Percentiles rank a stretch among this genome's conserved stretches.
These are phyloP conservation scores for Pungitius pungitius DNA, from an alignment of 2,113 vertebrate genomes.

Conservation along the genomic window DNA sequence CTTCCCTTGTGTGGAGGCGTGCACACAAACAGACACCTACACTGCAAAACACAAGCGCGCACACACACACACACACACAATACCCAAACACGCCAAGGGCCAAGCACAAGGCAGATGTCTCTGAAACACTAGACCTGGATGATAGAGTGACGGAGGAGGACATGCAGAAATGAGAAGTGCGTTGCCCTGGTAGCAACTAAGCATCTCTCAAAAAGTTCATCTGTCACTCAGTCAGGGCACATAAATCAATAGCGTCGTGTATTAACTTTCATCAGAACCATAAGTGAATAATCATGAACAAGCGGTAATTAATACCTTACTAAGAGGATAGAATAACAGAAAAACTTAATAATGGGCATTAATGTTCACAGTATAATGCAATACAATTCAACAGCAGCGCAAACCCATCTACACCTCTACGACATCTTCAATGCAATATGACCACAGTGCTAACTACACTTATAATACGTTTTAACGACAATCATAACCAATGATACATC, in stretches of 20 bases:
- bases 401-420: not conserved
- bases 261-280: not conserved
- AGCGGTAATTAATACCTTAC: not conserved
- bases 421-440: not conserved
- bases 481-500: not conserved
- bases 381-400: not conserved
- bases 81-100: constrained; percentile 28
- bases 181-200: constrained; percentile 24
- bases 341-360: not conserved
- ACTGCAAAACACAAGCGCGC: constrained; percentile 27
- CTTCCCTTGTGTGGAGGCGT: constrained; percentile 48
- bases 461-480: not conserved
- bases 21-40: constrained; percentile 31
- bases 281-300: not conserved
- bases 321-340: not conserved
- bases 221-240: not conserved
- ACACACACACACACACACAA: constrained; percentile 25
- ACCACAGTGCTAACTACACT: not conserved
- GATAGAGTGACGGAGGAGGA: constrained; percentile 56
- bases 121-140: constrained; percentile 66
- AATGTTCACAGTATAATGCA: not conserved
- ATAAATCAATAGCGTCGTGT: not conserved
- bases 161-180: constrained; percentile 37
- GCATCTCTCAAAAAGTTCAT: constrained; percentile 15
- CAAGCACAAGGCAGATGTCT: constrained; percentile 66